Conservation (phyloP, 2,888 invertebrate genomes). For the Syritta pipiens region DNA sequence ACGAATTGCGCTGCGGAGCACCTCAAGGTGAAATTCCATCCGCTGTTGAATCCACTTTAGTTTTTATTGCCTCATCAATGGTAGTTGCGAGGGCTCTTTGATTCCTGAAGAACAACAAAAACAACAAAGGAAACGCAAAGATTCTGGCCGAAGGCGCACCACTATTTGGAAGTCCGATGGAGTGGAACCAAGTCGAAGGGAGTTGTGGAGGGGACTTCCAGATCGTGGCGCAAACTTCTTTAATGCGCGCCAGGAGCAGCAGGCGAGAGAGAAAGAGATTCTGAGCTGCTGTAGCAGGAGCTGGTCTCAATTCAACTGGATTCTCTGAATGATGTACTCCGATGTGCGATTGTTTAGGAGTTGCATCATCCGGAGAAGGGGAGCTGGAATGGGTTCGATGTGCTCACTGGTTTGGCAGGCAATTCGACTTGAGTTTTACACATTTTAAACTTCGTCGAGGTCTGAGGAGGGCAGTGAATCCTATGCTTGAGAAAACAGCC, state of each 20-base stretch:
- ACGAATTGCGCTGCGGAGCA: slow-evolving; percentile 4
- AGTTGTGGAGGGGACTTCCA: neutral
- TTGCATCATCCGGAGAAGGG: too few species aligned
- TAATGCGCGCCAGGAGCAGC: slow-evolving; percentile 9
- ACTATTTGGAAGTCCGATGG: slow-evolving; percentile 21
- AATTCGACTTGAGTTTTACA: too few species aligned
- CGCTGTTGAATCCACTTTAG: slow-evolving; percentile 11
- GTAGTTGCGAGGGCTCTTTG: too few species aligned
- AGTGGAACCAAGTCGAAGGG: too few species aligned
- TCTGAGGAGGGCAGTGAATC: too few species aligned
- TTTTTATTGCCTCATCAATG: slow-evolving; percentile 4
- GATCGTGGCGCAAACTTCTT: slow-evolving; percentile 1
- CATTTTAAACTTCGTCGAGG: too few species aligned
- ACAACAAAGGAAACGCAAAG: too few species aligned
- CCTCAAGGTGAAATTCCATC: slow-evolving; percentile 54
- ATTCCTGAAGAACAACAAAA: too few species aligned
- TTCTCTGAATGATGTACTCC: neutral
- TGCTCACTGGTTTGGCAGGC: too few species aligned
- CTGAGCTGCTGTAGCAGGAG: neutral
- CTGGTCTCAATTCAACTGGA: neutral
- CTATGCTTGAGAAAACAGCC: too few species aligned
- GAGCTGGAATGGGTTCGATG: too few species aligned
- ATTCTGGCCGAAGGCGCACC: slow-evolving; percentile 19
- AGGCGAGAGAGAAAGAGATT: slow-evolving; percentile 1
- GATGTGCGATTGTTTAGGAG: too few species aligned